Evolutionary conservation across 2,888 invertebrate genomes (phyloP).

Genomic region (Drosophila robusta): DNA sequence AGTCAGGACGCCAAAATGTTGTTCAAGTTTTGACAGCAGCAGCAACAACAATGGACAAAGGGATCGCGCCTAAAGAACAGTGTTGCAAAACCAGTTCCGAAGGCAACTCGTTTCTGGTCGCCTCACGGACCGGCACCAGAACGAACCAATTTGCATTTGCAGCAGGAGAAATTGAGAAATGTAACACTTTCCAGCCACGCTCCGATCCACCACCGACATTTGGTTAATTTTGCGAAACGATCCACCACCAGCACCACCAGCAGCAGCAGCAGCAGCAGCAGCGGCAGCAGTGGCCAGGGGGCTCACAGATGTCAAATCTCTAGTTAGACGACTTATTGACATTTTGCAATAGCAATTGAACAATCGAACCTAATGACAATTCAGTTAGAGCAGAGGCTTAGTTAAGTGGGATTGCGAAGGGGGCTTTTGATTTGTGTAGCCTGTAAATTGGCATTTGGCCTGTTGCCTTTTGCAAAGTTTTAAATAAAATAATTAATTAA

Average conservation of each 20-base stretch:
- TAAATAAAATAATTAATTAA: too few relatives aligned
- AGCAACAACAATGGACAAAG: constrained; percentile 13
- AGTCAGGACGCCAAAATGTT: constrained; percentile 66
- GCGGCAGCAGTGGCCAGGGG: background rate
- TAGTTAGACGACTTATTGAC: constrained; percentile 48
- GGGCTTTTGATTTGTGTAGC: background rate
- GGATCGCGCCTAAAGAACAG: constrained; percentile 10
- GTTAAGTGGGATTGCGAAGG: background rate
- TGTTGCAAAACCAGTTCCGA: constrained; percentile 53
- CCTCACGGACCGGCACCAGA: constrained; percentile 33
- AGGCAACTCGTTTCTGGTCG: constrained; percentile 31
- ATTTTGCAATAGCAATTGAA: constrained; percentile 9
- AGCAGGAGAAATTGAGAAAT: constrained; percentile 13
- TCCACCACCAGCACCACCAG: constrained; percentile 12
- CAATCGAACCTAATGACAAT: constrained; percentile 25
- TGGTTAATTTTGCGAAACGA: constrained; percentile 9
- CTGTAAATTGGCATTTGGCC: too few relatives aligned
- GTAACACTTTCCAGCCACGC: constrained; percentile 35
- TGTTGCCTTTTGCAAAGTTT: too few relatives aligned
- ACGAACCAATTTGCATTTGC: constrained; percentile 66
- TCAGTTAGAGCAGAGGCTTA: constrained; percentile 1
- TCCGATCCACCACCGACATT: constrained; percentile 28
- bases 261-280: constrained; percentile 3
- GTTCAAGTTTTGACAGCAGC: constrained; percentile 42
- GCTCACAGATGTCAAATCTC: constrained; percentile 52